Evolutionary conservation across 2,888 invertebrate species (phyloP).

Genomic region (Stegana nigrithorax): DNA sequence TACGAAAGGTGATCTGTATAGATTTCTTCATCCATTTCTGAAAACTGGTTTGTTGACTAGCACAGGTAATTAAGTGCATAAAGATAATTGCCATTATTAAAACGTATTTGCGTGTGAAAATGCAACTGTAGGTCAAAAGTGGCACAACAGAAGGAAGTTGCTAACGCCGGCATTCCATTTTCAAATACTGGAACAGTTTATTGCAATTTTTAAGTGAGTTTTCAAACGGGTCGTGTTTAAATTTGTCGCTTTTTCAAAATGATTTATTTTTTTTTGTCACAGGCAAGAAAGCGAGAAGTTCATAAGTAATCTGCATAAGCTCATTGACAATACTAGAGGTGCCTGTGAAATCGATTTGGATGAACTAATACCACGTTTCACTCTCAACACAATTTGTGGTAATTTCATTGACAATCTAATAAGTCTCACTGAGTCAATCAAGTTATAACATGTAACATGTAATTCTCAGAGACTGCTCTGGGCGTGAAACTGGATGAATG

Average conservation of each 20-base stretch:
- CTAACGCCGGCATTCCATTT: conserved; percentile 85
- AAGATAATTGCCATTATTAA: background rate
- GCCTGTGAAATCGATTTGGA: conserved; percentile 34
- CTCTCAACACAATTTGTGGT: conserved; percentile 57
- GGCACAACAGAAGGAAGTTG: conserved; percentile 77
- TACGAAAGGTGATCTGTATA: conserved; percentile 46
- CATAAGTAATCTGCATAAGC: conserved; percentile 31
- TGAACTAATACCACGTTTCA: conserved; percentile 53
- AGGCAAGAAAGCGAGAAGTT: conserved; percentile 57
- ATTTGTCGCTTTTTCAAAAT: background rate
- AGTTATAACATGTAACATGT: too few relatives aligned
- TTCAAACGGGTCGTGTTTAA: background rate
- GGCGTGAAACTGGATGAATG: conserved; percentile 52
- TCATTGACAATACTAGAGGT: conserved; percentile 5
- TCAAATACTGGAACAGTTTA: conserved; percentile 78
- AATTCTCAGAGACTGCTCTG: conserved; percentile 56
- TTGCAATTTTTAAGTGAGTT: conserved; percentile 52
- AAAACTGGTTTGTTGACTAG: conserved; percentile 46
- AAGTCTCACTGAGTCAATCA: too few relatives aligned
- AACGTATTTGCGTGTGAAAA: too few relatives aligned
- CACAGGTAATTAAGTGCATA: conserved; percentile 34
- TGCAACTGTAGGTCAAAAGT: conserved; percentile 67
- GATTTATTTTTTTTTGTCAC: background rate
- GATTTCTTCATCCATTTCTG: conserved; percentile 45
- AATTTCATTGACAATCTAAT: too few relatives aligned